These are phyloP conservation scores for Amphipyra tragopoginis DNA, from an alignment of 2,888 invertebrate species.

Conservation along the genomic window DNA sequence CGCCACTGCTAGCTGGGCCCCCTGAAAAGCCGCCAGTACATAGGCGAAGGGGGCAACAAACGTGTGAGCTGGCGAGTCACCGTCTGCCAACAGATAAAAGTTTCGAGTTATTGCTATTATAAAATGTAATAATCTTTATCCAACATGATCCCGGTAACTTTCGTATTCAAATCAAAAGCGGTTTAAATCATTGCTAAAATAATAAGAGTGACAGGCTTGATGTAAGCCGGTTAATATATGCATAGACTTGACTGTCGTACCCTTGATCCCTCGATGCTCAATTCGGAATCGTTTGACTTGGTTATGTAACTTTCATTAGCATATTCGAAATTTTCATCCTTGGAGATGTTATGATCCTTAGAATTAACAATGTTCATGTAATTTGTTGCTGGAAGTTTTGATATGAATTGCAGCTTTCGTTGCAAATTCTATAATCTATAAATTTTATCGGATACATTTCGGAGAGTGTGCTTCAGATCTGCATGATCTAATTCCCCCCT, in stretches of 20 bases:
- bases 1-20: no score
- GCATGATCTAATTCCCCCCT: no score
- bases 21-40: no score
- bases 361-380: constrained; percentile 16
- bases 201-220: constrained; percentile 45
- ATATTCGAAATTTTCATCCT: constrained; percentile 47
- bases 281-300: constrained; percentile 46
- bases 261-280: constrained; percentile 32
- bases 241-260: constrained; percentile 54
- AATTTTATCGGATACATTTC: no score
- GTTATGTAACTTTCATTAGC: constrained; percentile 38
- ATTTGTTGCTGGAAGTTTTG: constrained; percentile 13
- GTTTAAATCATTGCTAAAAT: constrained; percentile 47
- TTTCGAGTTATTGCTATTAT: neutral
- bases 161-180: constrained; percentile 38
- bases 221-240: constrained; percentile 68
- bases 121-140: constrained; percentile 1
- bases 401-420: neutral
- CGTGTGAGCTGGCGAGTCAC: no score
- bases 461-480: no score
- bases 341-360: constrained; percentile 18
- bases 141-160: constrained; percentile 23
- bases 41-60: no score
- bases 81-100: no score
- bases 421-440: no score